Conservation (phyloP, 1,140 invertebrate genomes). For the Neuroterus valhalla region DNA sequence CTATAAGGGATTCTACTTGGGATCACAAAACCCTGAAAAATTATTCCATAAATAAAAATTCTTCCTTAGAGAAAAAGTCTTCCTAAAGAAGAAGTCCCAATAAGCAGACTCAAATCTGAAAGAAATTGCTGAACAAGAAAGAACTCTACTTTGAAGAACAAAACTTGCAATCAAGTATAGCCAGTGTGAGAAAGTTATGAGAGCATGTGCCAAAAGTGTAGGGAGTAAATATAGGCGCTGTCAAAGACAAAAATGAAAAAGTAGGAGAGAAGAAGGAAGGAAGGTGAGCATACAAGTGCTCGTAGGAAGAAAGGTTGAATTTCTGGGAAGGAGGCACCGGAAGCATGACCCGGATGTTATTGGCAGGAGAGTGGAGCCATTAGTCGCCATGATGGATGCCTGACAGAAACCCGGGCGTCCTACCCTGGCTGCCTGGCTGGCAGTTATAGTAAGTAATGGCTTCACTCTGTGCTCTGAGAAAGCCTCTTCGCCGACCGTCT, state of each 20-base stretch:
- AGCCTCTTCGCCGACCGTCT: slow-evolving; percentile 60
- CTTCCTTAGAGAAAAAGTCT: too few relatives aligned
- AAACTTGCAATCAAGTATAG: too few relatives aligned
- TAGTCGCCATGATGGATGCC: slow-evolving; percentile 74
- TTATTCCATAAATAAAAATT: too few relatives aligned
- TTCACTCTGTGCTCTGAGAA: slow-evolving; percentile 72
- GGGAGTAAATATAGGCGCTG: too few relatives aligned
- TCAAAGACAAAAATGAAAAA: slow-evolving; percentile 24
- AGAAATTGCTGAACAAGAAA: too few relatives aligned
- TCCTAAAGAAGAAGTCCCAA: too few relatives aligned
- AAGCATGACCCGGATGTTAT: slow-evolving; percentile 66
- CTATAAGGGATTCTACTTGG: too few relatives aligned
- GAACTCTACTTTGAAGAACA: too few relatives aligned
- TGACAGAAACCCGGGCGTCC: slow-evolving; percentile 71
- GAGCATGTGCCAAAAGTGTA: slow-evolving; percentile 26
- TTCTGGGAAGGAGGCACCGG: slow-evolving; percentile 48
- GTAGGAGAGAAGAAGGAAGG: too few relatives aligned
- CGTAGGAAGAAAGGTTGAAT: slow-evolving; percentile 5
- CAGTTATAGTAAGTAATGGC: slow-evolving; percentile 76
- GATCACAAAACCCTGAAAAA: too few relatives aligned
- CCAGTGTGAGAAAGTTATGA: neutral
- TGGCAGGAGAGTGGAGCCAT: slow-evolving; percentile 73
- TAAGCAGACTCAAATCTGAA: too few relatives aligned
- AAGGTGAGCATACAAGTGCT: too few relatives aligned
- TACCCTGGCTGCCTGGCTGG: slow-evolving; percentile 67